These are phyloP conservation scores for Uromys caudimaculatus DNA, from an alignment of 2,797 vertebrate genomes.

Conservation along the genomic window DNA sequence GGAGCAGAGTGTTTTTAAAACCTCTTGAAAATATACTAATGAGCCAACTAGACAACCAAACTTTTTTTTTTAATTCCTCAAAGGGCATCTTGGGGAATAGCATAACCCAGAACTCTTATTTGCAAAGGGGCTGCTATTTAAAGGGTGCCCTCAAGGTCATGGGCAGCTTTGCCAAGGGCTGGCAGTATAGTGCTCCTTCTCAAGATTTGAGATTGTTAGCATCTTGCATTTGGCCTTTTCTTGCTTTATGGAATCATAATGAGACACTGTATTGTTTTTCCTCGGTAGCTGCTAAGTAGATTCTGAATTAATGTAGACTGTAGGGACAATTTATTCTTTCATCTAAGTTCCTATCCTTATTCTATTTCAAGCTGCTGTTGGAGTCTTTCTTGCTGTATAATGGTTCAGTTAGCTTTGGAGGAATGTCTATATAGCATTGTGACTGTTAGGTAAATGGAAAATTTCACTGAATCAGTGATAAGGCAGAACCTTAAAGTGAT, in stretches of 20 bases:
- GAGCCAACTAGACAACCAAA: not conserved
- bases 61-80: not conserved
- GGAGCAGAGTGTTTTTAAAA: not conserved
- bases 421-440: not conserved
- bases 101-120: not conserved
- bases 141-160: not conserved
- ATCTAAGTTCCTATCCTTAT: conserved; percentile 36
- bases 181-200: not conserved
- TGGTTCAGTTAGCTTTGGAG: conserved; percentile 33
- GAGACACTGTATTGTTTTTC: not conserved
- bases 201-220: not conserved
- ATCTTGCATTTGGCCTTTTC: conserved; percentile 42
- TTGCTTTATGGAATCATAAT: conserved; percentile 39
- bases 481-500: not conserved
- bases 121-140: not conserved
- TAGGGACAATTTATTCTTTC: conserved; percentile 49
- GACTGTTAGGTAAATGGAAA: conserved; percentile 19
- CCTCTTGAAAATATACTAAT: conserved; percentile 17
- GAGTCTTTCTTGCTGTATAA: conserved; percentile 17
- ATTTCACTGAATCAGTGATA: not conserved
- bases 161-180: not conserved
- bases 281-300: not conserved
- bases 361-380: conserved; percentile 1
- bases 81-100: not conserved
- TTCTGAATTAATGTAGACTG: conserved; percentile 64